Evolutionary conservation across 2,888 invertebrate genomes (phyloP).

Genomic region (Papilio gigon): DNA sequence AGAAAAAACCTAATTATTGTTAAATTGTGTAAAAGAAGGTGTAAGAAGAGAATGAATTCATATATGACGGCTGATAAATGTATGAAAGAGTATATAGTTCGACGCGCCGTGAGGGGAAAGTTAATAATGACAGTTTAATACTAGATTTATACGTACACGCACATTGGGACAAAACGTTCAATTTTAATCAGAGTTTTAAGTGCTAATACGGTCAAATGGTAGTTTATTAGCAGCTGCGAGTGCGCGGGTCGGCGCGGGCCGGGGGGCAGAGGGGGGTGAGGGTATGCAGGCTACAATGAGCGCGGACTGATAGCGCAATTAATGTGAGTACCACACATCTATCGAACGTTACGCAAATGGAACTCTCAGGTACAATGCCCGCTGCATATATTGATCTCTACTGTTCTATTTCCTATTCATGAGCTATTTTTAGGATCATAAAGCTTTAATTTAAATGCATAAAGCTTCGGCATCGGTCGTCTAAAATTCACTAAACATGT

Average conservation of each 20-base stretch:
- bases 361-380: slow-evolving; percentile 43
- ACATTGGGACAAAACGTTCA: too few relatives aligned
- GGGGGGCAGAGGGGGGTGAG: too few relatives aligned
- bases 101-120: too few relatives aligned
- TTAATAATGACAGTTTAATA: too few relatives aligned
- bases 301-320: slow-evolving; percentile 52
- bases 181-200: neutral
- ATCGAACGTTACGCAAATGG: slow-evolving; percentile 53
- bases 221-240: neutral
- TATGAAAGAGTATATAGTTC: too few relatives aligned
- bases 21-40: too few relatives aligned
- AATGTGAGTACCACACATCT: slow-evolving; percentile 52
- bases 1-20: too few relatives aligned
- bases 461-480: too few relatives aligned
- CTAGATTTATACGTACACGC: too few relatives aligned
- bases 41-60: too few relatives aligned
- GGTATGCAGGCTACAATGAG: slow-evolving; percentile 43
- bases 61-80: too few relatives aligned
- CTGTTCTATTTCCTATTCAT: slow-evolving; percentile 23
- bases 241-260: neutral
- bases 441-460: neutral
- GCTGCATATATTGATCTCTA: slow-evolving; percentile 47
- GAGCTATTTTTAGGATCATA: neutral
- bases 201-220: neutral
- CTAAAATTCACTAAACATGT: too few relatives aligned